phyloP scores from a whole-genome alignment of 2,888 invertebrate species.

The Flexamia atlantica region DNA sequence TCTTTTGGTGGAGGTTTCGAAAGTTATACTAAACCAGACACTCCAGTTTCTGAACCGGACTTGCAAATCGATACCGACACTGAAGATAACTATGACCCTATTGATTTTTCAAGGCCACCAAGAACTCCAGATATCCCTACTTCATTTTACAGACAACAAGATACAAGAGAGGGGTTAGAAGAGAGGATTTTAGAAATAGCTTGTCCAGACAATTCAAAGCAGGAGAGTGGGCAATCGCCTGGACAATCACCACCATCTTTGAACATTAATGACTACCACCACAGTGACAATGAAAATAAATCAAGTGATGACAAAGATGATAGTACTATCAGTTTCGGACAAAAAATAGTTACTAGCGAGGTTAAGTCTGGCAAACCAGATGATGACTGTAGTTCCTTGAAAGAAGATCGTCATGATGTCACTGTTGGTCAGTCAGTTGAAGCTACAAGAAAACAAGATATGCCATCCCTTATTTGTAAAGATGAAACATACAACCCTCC shows the following conservation, averaged over 20 bases:
- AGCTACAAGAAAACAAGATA: not conserved
- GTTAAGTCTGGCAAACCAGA: not conserved
- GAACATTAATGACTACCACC: constrained; percentile 7
- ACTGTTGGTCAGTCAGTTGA: not conserved
- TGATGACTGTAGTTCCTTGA: not conserved
- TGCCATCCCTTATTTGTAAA: constrained; percentile 10
- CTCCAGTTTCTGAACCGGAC: constrained; percentile 90
- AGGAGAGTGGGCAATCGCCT: constrained; percentile 15
- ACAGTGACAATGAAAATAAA: constrained; percentile 43
- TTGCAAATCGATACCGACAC: constrained; percentile 92
- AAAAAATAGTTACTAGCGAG: not conserved
- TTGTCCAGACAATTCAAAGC: constrained; percentile 64
- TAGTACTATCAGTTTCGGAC: not conserved
- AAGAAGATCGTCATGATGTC: not conserved
- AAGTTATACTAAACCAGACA: constrained; percentile 82
- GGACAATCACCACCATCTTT: constrained; percentile 14
- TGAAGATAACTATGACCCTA: constrained; percentile 81
- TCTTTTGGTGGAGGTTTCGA: constrained; percentile 84
- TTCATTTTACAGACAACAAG: constrained; percentile 75
- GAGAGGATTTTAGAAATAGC: constrained; percentile 68
- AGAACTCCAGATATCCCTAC: constrained; percentile 79
- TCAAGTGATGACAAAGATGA: constrained; percentile 29
- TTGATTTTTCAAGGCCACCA: constrained; percentile 77
- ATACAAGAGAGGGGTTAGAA: constrained; percentile 69
- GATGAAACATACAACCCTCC: not conserved